Conservation (phyloP, 2,888 invertebrate species). For the Gryllus longicercus region DNA sequence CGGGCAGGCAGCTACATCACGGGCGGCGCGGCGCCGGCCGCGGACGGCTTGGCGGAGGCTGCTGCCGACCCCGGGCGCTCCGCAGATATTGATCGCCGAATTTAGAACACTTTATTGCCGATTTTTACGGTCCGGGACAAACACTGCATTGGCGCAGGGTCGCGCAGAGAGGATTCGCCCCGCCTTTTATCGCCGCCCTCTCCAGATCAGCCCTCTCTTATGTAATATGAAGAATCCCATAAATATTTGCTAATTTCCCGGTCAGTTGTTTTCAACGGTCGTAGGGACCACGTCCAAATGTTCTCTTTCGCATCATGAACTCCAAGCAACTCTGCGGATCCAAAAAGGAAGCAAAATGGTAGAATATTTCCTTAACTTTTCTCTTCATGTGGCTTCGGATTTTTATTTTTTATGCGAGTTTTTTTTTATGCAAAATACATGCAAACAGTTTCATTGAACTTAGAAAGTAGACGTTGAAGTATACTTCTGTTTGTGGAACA, state of each 20-base stretch:
- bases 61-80: background rate
- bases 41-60: background rate
- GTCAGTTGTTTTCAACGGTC: background rate
- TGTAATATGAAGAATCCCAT: constrained; percentile 17
- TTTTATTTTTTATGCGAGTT: no score
- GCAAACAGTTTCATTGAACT: no score
- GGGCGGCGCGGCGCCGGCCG: background rate
- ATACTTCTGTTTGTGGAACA: no score
- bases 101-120: constrained; percentile 11
- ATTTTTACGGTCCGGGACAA: background rate
- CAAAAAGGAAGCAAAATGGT: no score
- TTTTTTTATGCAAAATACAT: no score
- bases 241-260: background rate
- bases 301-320: constrained; percentile 5
- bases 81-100: background rate
- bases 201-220: background rate
- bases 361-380: no score
- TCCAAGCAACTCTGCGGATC: background rate
- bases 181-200: background rate
- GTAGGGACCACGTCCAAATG: background rate
- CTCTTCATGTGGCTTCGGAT: no score
- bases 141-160: constrained; percentile 2
- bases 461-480: no score
- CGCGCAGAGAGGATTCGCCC: background rate
- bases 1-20: background rate